These are phyloP conservation scores for Drosophila nigrodunni DNA, from an alignment of 1,140 invertebrate species.

Conservation along the genomic window DNA sequence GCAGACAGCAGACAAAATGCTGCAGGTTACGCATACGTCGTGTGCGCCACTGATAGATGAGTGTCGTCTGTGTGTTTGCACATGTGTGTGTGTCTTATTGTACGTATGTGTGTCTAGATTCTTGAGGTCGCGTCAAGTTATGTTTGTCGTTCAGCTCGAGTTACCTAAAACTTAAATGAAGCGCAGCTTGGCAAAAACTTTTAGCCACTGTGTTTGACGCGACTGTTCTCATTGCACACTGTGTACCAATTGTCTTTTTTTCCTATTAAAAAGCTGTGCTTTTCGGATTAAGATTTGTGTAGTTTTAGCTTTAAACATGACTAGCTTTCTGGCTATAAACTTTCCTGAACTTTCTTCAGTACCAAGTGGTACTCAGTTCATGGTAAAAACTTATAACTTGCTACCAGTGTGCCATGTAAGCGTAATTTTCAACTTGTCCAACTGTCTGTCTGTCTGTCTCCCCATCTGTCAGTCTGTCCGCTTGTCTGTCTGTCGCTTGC, in stretches of 20 bases:
- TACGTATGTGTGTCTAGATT: not conserved
- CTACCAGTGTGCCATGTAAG: not conserved
- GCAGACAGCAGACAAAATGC: constrained; percentile 4
- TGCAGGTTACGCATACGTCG: constrained; percentile 64
- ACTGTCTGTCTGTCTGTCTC: not conserved
- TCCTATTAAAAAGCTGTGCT: too few species aligned
- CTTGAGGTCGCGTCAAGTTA: constrained; percentile 53
- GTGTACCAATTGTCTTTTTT: not conserved
- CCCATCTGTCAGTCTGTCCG: not conserved
- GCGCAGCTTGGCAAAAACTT: constrained; percentile 41
- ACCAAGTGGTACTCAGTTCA: too few species aligned
- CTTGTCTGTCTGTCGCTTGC: not conserved
- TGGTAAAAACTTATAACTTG: not conserved
- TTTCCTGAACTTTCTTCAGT: too few species aligned
- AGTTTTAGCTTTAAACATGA: too few species aligned
- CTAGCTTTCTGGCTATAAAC: too few species aligned
- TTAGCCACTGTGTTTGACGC: constrained; percentile 68
- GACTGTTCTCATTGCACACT: constrained; percentile 7
- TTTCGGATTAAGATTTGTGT: too few species aligned
- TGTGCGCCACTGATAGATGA: constrained; percentile 4
- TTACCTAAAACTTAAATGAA: constrained; percentile 67
- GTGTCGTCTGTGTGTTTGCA: not conserved
- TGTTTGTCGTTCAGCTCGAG: constrained; percentile 37
- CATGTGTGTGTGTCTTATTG: not conserved
- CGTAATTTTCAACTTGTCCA: not conserved